Evolutionary conservation across 2,797 vertebrate species (phyloP).

Genomic region (Buceros bicornis): DNA sequence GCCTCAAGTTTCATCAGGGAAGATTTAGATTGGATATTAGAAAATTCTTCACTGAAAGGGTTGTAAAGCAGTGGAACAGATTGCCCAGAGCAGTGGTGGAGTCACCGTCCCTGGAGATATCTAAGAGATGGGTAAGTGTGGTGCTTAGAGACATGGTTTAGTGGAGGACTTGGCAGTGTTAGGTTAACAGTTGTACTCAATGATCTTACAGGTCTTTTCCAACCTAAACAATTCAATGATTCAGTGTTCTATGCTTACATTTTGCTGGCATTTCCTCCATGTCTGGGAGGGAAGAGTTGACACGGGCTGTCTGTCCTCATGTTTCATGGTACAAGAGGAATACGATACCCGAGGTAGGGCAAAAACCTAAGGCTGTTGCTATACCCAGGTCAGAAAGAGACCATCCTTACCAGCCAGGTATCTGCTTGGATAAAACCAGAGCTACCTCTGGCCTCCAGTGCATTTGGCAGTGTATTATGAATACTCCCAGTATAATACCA

Average conservation of each 20-base stretch:
- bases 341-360: rapidly evolving
- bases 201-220: background rate
- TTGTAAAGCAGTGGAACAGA: background rate
- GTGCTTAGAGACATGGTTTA: background rate
- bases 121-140: background rate
- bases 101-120: background rate
- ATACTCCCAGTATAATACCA: background rate
- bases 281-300: background rate
- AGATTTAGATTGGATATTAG: background rate
- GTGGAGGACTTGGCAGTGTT: background rate
- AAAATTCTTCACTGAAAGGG: background rate
- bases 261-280: background rate
- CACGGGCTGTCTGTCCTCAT: background rate
- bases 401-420: background rate
- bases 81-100: background rate
- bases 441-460: background rate
- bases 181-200: rapidly evolving
- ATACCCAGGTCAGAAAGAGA: background rate
- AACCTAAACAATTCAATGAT: background rate
- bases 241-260: background rate
- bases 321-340: background rate
- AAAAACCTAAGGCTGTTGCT: background rate
- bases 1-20: background rate
- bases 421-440: background rate
- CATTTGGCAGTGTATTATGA: background rate